Evolutionary conservation across 2,113 vertebrate genomes (phyloP).

Genomic region (Paraplagusia blochii): DNA sequence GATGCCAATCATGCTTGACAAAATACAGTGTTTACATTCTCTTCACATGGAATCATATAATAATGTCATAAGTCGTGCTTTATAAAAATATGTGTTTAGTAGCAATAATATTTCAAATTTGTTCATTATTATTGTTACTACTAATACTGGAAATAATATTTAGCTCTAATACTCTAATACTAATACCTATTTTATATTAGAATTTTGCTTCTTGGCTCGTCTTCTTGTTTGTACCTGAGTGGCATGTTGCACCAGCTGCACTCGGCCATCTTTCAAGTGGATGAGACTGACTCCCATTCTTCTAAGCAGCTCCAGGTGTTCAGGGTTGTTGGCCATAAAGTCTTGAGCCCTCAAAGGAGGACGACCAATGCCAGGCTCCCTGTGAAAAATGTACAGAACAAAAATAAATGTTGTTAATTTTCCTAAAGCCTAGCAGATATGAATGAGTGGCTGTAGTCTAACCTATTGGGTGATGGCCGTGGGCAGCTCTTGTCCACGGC

Average conservation of each 20-base stretch:
- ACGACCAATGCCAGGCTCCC: constrained; percentile 80
- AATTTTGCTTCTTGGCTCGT: not conserved
- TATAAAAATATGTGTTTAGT: too few relatives aligned
- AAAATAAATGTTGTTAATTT: not conserved
- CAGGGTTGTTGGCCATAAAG: constrained; percentile 97
- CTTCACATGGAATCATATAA: too few relatives aligned
- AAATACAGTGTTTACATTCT: not conserved
- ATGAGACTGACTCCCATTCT: constrained; percentile 98
- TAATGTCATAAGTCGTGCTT: too few relatives aligned
- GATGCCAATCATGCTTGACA: not conserved
- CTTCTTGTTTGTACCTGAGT: constrained; percentile 80
- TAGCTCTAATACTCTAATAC: too few relatives aligned
- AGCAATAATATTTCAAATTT: too few relatives aligned
- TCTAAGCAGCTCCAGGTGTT: constrained; percentile 95
- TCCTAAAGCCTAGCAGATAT: too few relatives aligned
- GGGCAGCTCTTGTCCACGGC: constrained; percentile 97
- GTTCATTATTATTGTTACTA: too few relatives aligned
- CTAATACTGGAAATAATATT: too few relatives aligned
- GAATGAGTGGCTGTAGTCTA: not conserved
- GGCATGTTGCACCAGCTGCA: constrained; percentile 95
- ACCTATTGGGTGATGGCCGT: constrained; percentile 72
- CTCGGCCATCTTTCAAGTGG: constrained; percentile 95
- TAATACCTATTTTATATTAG: too few relatives aligned
- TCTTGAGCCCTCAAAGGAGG: constrained; percentile 93
- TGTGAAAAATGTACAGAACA: constrained; percentile 12